Conservation (phyloP, 2,797 vertebrate species). For the Neosilurus hyrtlii region DNA sequence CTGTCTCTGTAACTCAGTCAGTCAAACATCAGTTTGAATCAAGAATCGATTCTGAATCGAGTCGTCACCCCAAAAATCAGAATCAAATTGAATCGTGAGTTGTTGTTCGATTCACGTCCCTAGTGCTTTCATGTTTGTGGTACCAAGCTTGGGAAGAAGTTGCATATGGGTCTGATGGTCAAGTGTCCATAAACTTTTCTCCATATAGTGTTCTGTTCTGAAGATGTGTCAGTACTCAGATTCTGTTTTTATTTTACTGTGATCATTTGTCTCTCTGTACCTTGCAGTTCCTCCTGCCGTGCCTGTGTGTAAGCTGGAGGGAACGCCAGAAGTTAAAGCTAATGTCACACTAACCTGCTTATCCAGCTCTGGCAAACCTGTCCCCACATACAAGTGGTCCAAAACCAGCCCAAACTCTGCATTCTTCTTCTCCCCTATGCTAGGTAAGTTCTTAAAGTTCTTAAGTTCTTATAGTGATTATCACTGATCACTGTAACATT, state of each 20-base stretch:
- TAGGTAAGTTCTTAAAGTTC: constrained; percentile 72
- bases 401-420: constrained; percentile 67
- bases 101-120: too few species aligned
- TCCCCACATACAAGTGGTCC: constrained; percentile 77
- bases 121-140: too few species aligned
- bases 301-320: constrained; percentile 72
- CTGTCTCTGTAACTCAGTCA: too few species aligned
- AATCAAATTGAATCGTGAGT: too few species aligned
- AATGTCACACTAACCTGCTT: constrained; percentile 81
- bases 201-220: neutral
- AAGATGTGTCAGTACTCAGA: constrained; percentile 1
- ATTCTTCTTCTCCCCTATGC: constrained; percentile 70
- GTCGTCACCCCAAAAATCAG: too few species aligned
- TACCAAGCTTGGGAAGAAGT: too few species aligned
- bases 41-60: too few species aligned
- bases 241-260: neutral
- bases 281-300: constrained; percentile 78
- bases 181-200: too few species aligned
- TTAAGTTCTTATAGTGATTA: too few species aligned
- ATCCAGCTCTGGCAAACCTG: constrained; percentile 77
- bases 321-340: constrained; percentile 70
- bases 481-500: neutral
- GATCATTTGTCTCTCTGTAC: neutral
- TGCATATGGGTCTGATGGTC: too few species aligned
- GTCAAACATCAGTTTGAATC: too few species aligned